Evolutionary conservation across 1,140 invertebrate genomes (phyloP).

Genomic region (Heterodera carotae): DNA sequence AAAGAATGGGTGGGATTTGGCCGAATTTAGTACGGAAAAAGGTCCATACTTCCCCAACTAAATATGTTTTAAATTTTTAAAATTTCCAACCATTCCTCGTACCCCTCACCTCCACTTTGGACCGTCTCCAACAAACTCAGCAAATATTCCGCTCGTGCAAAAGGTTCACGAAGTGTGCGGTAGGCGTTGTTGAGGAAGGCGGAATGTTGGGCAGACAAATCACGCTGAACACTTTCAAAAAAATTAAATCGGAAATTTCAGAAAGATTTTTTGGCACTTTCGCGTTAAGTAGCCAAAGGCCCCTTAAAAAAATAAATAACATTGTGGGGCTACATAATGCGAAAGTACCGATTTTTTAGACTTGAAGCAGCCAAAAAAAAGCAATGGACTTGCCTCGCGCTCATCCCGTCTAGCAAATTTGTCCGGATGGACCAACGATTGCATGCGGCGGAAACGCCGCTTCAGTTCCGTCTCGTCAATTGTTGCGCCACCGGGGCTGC

Average conservation of each 20-base stretch:
- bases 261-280: too few species aligned
- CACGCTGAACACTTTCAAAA: slow-evolving; percentile 1
- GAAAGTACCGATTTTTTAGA: too few species aligned
- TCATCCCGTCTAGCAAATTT: slow-evolving; percentile 23
- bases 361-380: too few species aligned
- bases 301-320: too few species aligned
- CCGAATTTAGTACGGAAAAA: too few species aligned
- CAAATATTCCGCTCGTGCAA: slow-evolving; percentile 32
- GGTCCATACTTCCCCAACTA: too few species aligned
- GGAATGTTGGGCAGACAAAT: slow-evolving; percentile 32
- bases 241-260: too few species aligned
- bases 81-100: too few species aligned
- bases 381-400: slow-evolving; percentile 17
- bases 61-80: too few species aligned
- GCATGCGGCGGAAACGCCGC: slow-evolving; percentile 24
- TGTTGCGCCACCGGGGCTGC: not conserved
- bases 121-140: slow-evolving; percentile 9
- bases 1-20: too few species aligned
- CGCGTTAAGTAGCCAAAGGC: too few species aligned
- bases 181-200: slow-evolving; percentile 33
- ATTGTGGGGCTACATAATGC: too few species aligned
- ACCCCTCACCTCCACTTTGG: not conserved
- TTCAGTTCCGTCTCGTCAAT: slow-evolving; percentile 25
- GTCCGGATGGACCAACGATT: slow-evolving; percentile 34
- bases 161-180: slow-evolving; percentile 26